Evolutionary conservation across 2,113 vertebrate genomes (phyloP), one percentile per base, ranked within the genome.

Genomic region (Atherinomorus stipes): DNA sequence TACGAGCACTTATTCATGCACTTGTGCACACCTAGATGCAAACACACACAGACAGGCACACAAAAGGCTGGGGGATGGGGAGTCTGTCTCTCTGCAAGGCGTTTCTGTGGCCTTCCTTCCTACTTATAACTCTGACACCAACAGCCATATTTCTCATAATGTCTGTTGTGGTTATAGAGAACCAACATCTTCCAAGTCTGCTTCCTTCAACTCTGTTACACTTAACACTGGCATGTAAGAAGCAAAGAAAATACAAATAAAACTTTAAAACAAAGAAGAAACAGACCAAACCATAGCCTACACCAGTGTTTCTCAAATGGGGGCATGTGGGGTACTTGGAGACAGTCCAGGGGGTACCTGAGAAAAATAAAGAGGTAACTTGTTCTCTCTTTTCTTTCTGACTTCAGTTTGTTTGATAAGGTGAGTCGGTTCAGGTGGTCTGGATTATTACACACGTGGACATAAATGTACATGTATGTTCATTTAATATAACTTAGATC

Each of bases 21-120:
- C 70, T 76, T 60, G 57, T 51, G 71, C 80, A 73, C 86, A 89
- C 81, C 74, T 71, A 71, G 56, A 78, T 71, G 68, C 51, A 21
- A 66, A 76, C 56, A 34, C 71, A 70, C 44, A 25, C 44, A 64
- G 63, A 70, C 67, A 82, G 51, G 51, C 64, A 38, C 45, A 85
- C 70, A 71, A 63, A 79, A 66, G 68, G 31, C 45, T 58, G 80
- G 79, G 77, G 73, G 78, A 50, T 15, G 76, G 74, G 69, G 49
- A 44, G 21, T 19, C 47, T 21, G 40, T n/a, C 50, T 69, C 60
- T 50, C 65, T 70, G 21, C 13, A 18, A 40, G 45, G 34, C 3
- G 4, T 2, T 67, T 71, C 86, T 37, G 78, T 23, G 61, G 68
- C 59, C 68, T 71, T 74, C 60, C 61, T 76, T 51, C 54, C 69